Percentiles rank a stretch among this genome's conserved stretches.
Conservation (phyloP, 1,140 invertebrate species). For the Dinoponera quadriceps region DNA sequence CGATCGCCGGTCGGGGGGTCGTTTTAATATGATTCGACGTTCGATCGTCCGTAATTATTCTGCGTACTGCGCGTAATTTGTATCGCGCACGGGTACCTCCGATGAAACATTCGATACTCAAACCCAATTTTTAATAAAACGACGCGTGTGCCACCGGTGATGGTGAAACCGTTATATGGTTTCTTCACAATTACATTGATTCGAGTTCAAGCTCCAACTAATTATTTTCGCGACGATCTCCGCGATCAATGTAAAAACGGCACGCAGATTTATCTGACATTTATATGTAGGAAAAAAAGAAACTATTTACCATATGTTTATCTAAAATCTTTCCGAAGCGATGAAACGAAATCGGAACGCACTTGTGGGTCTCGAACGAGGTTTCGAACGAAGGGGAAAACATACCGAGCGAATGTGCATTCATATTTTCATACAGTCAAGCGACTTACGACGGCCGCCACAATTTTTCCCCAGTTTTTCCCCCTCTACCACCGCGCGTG, state of each 20-base stretch:
- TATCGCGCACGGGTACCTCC: slow-evolving; percentile 29
- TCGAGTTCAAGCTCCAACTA: not conserved
- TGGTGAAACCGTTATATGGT: not conserved
- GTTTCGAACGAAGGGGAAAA: slow-evolving; percentile 9
- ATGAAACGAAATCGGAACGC: slow-evolving; percentile 1
- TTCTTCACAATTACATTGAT: not conserved
- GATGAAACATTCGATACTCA: slow-evolving; percentile 25
- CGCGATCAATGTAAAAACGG: not conserved
- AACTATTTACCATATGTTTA: not conserved
- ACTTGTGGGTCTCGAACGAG: not conserved
- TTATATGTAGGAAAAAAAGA: not conserved
- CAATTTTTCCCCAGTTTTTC: slow-evolving; percentile 22
- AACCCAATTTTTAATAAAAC: slow-evolving; percentile 38
- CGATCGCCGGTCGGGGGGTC: slow-evolving; percentile 14
- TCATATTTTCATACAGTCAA: slow-evolving; percentile 37
- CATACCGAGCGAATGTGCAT: slow-evolving; percentile 20
- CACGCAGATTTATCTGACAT: not conserved
- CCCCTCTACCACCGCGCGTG: not conserved
- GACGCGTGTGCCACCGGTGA: not conserved
- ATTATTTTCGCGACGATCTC: not conserved
- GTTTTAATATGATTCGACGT: slow-evolving; percentile 56
- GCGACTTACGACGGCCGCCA: slow-evolving; percentile 27
- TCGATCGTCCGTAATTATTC: slow-evolving; percentile 61
- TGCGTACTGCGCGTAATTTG: slow-evolving; percentile 48
- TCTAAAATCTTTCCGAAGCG: not conserved